Evolutionary conservation across 2,797 vertebrate genomes (phyloP).

Genomic region (Sorex maritimensis): DNA sequence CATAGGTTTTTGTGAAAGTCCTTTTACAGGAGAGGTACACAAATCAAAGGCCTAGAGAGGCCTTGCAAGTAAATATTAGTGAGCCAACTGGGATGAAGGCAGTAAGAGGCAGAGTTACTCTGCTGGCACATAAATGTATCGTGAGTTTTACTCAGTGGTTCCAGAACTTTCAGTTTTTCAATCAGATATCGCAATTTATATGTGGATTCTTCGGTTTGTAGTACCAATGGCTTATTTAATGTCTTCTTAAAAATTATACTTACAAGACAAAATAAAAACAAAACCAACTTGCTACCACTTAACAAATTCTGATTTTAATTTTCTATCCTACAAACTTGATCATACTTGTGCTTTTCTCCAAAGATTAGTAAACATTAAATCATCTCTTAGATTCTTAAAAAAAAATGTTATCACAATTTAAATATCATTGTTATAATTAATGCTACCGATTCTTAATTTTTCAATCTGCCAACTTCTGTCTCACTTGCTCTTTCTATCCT

Average conservation of each 20-base stretch:
- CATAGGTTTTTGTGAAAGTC: not conserved
- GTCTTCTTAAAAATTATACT: conserved; percentile 53
- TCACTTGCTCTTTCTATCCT: not conserved
- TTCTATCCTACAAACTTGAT: not conserved
- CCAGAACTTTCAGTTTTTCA: conserved; percentile 25
- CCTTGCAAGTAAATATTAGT: not conserved
- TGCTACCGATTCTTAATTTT: not conserved
- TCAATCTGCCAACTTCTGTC: not conserved
- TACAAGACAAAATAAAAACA: not conserved
- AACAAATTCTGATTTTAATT: conserved; percentile 32
- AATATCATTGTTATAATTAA: conserved; percentile 15
- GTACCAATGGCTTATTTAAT: conserved; percentile 14
- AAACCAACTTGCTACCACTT: not conserved
- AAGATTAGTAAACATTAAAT: conserved; percentile 49
- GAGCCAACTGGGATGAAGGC: not conserved
- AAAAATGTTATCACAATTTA: conserved; percentile 15
- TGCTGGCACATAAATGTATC: fast-evolving
- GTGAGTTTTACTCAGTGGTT: not conserved
- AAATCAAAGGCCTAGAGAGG: conserved; percentile 25
- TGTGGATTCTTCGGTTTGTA: conserved; percentile 32
- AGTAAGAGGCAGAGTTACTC: not conserved
- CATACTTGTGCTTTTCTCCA: conserved; percentile 20
- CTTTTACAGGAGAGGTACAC: not conserved
- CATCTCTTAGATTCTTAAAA: not conserved
- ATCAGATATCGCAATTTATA: not conserved